A percentile compares a stretch with the other conserved stretches of the same genome.
Conservation (phyloP, 2,797 vertebrate species). For the Loris lydekkerianus region DNA sequence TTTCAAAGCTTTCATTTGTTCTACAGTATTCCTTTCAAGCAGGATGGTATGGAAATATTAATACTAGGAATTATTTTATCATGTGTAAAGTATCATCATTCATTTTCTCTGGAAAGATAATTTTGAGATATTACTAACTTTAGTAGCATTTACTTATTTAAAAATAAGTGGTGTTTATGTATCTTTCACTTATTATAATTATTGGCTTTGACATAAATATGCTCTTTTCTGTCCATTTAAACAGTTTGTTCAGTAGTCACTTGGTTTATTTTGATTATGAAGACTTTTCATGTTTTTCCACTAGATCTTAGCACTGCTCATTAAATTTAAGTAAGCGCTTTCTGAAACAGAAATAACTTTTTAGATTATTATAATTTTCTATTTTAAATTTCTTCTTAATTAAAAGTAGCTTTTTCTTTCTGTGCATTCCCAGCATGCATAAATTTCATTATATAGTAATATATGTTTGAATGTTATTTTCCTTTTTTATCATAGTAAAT, state of each 20-base stretch:
- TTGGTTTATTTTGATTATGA: neutral
- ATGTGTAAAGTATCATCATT: neutral
- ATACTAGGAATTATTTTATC: neutral
- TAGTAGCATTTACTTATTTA: neutral
- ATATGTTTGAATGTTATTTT: neutral
- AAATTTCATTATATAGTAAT: neutral
- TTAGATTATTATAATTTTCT: neutral
- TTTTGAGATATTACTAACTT: constrained; percentile 5
- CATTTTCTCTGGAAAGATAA: constrained; percentile 39
- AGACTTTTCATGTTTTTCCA: neutral
- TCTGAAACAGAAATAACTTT: neutral
- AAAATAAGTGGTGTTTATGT: neutral
- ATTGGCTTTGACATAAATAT: neutral
- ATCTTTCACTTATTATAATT: neutral
- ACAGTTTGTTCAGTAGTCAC: neutral
- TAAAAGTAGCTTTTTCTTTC: neutral
- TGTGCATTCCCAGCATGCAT: neutral
- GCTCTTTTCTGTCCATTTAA: constrained; percentile 13
- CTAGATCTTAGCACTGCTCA: neutral
- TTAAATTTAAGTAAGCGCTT: neutral
- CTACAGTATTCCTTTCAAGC: neutral
- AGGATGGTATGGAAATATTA: neutral
- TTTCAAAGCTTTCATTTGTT: neutral
- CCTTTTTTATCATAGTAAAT: neutral
- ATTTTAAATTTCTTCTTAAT: constrained; percentile 41